Percentiles rank a stretch among this genome's conserved stretches.
Conservation (phyloP, 2,797 vertebrate species). For the Dipus sagitta region DNA sequence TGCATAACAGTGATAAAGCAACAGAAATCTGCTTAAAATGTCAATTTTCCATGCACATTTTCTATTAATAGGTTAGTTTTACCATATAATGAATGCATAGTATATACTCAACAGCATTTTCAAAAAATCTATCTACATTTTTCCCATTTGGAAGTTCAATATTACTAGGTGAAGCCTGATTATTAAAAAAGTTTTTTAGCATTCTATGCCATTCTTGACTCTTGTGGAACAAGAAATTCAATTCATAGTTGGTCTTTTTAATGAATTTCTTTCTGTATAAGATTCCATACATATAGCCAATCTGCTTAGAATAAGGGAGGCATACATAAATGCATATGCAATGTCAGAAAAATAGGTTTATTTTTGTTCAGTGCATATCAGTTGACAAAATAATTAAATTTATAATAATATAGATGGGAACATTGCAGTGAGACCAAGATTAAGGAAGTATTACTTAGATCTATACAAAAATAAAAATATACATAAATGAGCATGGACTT, state of each 20-base stretch:
- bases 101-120: conserved; percentile 14
- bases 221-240: neutral
- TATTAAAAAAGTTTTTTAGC: conserved; percentile 31
- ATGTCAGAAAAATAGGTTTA: neutral
- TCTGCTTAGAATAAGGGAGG: neutral
- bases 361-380: neutral
- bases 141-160: conserved; percentile 3
- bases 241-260: neutral
- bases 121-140: conserved; percentile 22
- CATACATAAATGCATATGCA: neutral
- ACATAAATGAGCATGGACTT: too few species aligned
- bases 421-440: too few species aligned
- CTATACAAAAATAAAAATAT: neutral
- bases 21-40: conserved; percentile 49
- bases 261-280: neutral
- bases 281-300: neutral
- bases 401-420: too few species aligned
- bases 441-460: too few species aligned
- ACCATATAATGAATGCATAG: conserved; percentile 6
- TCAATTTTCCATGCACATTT: conserved; percentile 19
- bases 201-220: neutral
- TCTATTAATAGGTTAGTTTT: conserved; percentile 49
- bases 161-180: conserved; percentile 10
- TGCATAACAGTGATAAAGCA: conserved; percentile 30
- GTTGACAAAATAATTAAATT: neutral